Evolutionary conservation across 2,113 vertebrate species (phyloP).

Genomic region (Marmota monax): DNA sequence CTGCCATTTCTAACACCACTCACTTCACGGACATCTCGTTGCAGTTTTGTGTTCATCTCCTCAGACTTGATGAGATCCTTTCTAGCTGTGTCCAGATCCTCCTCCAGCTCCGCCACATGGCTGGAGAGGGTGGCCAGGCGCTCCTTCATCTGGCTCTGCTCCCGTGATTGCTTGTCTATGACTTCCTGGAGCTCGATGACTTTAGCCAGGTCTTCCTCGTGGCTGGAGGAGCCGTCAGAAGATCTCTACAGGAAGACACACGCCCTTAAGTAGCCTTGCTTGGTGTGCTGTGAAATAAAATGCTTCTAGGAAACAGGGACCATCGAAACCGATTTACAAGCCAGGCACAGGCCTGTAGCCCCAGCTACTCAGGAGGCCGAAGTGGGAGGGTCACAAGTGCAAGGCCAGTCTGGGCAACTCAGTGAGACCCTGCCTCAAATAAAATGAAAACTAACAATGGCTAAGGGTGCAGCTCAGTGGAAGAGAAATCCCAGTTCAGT

Average conservation of each 20-base stretch:
- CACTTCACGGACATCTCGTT: slow-evolving; percentile 97
- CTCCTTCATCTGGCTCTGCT: slow-evolving; percentile 97
- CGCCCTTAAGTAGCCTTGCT: accelerated
- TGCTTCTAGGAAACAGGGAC: neutral
- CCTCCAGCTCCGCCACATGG: slow-evolving; percentile 95
- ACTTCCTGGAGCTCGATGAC: slow-evolving; percentile 95
- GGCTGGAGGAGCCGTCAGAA: slow-evolving; percentile 93
- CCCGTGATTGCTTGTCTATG: slow-evolving; percentile 93
- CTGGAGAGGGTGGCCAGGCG: slow-evolving; percentile 92
- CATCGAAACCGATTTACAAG: accelerated
- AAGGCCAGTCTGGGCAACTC: neutral
- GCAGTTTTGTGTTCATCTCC: slow-evolving; percentile 94
- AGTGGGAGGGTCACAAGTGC: too few species aligned
- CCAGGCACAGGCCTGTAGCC: too few species aligned
- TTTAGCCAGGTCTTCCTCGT: slow-evolving; percentile 93
- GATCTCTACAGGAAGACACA: slow-evolving; percentile 88
- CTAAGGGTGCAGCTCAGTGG: neutral
- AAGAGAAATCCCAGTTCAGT: neutral
- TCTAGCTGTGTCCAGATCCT: slow-evolving; percentile 96
- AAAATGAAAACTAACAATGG: neutral
- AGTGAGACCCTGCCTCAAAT: neutral
- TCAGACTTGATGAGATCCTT: slow-evolving; percentile 98
- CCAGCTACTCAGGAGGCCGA: too few species aligned
- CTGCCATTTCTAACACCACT: slow-evolving; percentile 53
- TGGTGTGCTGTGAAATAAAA: too few species aligned